Evolutionary conservation across 2,888 invertebrate genomes (phyloP).

Genomic region (Cryptocephalus moraei): DNA sequence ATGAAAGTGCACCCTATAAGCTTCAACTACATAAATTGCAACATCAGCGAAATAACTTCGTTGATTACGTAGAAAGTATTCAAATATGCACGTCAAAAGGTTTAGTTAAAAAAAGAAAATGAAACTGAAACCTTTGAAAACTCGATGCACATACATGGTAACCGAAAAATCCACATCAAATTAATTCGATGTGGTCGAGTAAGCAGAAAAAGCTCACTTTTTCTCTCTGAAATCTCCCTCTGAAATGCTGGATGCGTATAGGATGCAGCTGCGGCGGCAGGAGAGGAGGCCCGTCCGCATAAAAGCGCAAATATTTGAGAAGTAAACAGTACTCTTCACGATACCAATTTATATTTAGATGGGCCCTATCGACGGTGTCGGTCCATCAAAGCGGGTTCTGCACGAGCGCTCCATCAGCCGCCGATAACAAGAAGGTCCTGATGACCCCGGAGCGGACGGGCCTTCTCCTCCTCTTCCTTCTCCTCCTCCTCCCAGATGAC

Average conservation of each 20-base stretch:
- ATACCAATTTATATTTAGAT: slow-evolving; percentile 30
- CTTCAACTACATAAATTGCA: too few species aligned
- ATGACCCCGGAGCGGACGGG: background rate
- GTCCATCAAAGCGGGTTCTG: background rate
- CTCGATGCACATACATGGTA: too few species aligned
- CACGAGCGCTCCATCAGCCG: background rate
- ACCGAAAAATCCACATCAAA: too few species aligned
- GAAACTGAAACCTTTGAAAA: too few species aligned
- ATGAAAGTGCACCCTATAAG: too few species aligned
- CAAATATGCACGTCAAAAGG: too few species aligned
- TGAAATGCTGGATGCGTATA: too few species aligned
- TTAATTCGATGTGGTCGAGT: background rate
- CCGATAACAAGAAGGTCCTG: background rate
- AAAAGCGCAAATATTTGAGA: slow-evolving; percentile 35
- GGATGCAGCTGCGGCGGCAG: slow-evolving; percentile 3
- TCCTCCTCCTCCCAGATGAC: background rate
- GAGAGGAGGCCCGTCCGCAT: slow-evolving; percentile 25
- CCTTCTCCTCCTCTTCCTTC: background rate
- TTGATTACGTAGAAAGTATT: too few species aligned
- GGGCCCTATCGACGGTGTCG: slow-evolving; percentile 11
- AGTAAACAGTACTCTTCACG: slow-evolving; percentile 23
- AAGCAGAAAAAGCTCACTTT: background rate
- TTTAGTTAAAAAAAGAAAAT: too few species aligned
- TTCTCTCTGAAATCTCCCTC: too few species aligned
- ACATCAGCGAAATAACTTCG: too few species aligned